Base-by-base conservation (phyloP, 2,888 invertebrate genomes). In the Lumbricus terrestris region DNA sequence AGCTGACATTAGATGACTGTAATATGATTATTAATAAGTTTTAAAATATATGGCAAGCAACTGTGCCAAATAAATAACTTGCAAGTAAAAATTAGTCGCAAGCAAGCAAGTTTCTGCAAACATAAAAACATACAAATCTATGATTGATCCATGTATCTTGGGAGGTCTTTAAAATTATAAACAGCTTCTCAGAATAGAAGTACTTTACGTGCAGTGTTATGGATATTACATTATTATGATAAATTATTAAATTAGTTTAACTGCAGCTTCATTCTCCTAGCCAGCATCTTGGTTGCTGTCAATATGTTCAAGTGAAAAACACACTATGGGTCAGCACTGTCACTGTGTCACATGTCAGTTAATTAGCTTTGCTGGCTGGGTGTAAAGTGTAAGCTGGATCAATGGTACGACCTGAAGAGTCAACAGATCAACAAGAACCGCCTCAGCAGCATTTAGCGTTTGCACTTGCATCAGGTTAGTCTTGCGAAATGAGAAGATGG, bases 401-500 rank as follows among this genome's bases (percentile, higher is more conserved):
- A 95, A 91, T 1, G 95, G 95, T 34, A 94, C 93, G 11, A 95
- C 94, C 90, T 95, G 94, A 40, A 95, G 92, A 1, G 95, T 95
- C 34, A 94, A 94, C 38, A 95, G 92, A 91, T 95, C 95, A 83
- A 94, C 94, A 54, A 95, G 91, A 11, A 95, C 95, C n/a, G 94
- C 94, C 93, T 95, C 95, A 29, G 95, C 95, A 40, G 95, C 95
- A 91, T 93, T 93, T 90, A 93, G 93, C 4, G 94, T 93, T 90
- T 94, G 93, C 3, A 95, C 94, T 91, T 95, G 94, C 92, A 95
- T 92, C 89, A 95, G 92, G 92, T 95, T 95, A n/a, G 94, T 94
- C 91, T 94, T 95, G 16, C 95, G 92, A 93, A 95, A 95, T 6
- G 95, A 94, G 91, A 95, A 95, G 82, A 95, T 94, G 34, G 95